Evolutionary conservation across 2,113 vertebrate species (phyloP).

Genomic region (Petrocephalus zakoni): DNA sequence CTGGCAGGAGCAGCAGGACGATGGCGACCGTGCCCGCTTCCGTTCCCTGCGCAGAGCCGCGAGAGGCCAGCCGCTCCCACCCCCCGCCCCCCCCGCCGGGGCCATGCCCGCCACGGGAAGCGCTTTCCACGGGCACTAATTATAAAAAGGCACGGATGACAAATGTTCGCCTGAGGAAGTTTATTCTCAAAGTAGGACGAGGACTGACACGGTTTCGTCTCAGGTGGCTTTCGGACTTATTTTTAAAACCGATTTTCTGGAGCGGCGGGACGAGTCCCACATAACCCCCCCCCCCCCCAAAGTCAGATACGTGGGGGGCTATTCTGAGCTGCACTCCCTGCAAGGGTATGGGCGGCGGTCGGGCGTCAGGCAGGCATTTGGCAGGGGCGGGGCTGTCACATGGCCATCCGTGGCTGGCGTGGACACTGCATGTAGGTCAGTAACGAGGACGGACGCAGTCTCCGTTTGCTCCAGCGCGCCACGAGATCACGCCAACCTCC

Average conservation of each 20-base stretch:
- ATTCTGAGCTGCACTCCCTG: slow-evolving; percentile 38
- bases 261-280: slow-evolving; percentile 58
- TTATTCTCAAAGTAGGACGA: slow-evolving; percentile 61
- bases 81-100: background rate
- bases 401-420: slow-evolving; percentile 43
- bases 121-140: slow-evolving; percentile 41
- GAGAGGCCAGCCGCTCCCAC: slow-evolving; percentile 27
- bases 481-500: background rate
- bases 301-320: slow-evolving; percentile 27
- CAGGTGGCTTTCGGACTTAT: slow-evolving; percentile 62
- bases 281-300: slow-evolving; percentile 33
- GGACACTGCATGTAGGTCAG: slow-evolving; percentile 62
- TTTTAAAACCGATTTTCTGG: slow-evolving; percentile 63
- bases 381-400: slow-evolving; percentile 33
- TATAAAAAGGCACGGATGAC: slow-evolving; percentile 45
- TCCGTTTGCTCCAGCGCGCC: background rate
- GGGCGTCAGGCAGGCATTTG: background rate
- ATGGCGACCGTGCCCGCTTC: slow-evolving; percentile 27
- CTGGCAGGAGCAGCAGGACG: slow-evolving; percentile 26
- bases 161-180: slow-evolving; percentile 47
- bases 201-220: slow-evolving; percentile 65
- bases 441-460: slow-evolving; percentile 51
- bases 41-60: slow-evolving; percentile 26
- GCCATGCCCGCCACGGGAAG: slow-evolving; percentile 23
- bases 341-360: slow-evolving; percentile 22